Evolutionary conservation across 2,797 vertebrate genomes (phyloP), one percentile per base, ranked within the genome.

Genomic region (Garrulus glandarius): DNA sequence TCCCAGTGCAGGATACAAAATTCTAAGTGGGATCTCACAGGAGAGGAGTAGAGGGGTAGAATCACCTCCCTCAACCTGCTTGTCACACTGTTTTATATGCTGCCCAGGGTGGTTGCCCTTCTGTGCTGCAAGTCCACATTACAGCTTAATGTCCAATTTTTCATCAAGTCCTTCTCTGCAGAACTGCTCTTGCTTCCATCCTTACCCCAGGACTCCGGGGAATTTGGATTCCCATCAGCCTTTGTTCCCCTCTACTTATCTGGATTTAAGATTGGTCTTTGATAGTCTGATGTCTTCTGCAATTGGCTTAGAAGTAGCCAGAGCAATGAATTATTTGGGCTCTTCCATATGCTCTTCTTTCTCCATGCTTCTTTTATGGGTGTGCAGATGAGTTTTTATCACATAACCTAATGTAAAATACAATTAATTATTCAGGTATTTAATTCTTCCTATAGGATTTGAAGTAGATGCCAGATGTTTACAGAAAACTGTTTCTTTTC

Each of bases 51-150:
- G 32, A 86, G 10, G 10, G 5, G 2, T 0, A 52, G 16, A 81
- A 59, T 56, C 18, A 80, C 19, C 11, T 64, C 27, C 16, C 19
- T 72, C 0, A 0, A 16, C 22, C 16, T n/a, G 15, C 5, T 50
- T 32, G n/a, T 13, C 44, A 11, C 7, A 7, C 4, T 59, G 19
- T 10, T 53, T 68, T 57, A 30, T 44, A 37, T 44, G 36, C 10
- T 53, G 7, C 9, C 7, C 34, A 34, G 22, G 13, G 7, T 27
- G 12, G 4, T 27, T 69, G 9, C 9, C 47, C 15, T 41, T 76
- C 16, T 44, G 23, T 23, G 7, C 50, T 56, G 7, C 11, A 83
- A 37, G 29, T n/a, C 13, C 36, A 56, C 23, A 5, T n/a, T 49
- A 21, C 11, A 63, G 13, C 3, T 5, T 39, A 56, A 26, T 39